Evolutionary conservation across 2,113 vertebrate species (phyloP), one percentile per base, ranked within the genome.

Genomic region (Calyptomena viridis): DNA sequence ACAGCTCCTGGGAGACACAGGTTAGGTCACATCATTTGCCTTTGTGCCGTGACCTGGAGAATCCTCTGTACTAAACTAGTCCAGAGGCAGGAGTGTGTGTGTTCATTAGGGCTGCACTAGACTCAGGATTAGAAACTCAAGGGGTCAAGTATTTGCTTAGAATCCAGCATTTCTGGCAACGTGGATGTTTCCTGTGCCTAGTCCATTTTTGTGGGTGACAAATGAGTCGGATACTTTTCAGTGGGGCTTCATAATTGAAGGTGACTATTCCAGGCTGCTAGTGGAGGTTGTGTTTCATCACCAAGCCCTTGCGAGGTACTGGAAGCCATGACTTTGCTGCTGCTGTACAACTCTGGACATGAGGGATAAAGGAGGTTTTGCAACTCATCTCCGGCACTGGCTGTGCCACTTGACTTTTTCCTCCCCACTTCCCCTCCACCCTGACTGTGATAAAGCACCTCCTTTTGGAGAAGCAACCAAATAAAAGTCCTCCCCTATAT

Each of bases 381-480:
- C 78, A 87, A 37, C 37, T 91, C 91, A 67, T n/a, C 53, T 90
- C 63, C 37, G 75, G 56, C 27, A 63, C 68, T 66, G 74, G 35
- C 63, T 88, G 33, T n/a, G 31, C 72, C 72, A 53, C 72, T 79
- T 73, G 74, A 87, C 49, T 82, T 82, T 24, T 6, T 62, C 20
- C 16, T 18, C 46, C 56, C n/a, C 33, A 13, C 40, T 71, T 83
- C 21, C 40, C 8, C 42, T 63, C n/a, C 23, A 62, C 15, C 23
- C 52, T 5, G 14, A 88, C 52, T 96, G 95, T 78, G 90, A 95
- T 72, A 78, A 86, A 96, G 53, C 72, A 90, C 20, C 35, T 93
- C 44, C 20, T 67, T 94, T 84, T 92, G 68, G 68, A 86, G 44
- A 92, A 92, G 69, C 52, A 79, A 95, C 73, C 83, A 95, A 95